These are phyloP conservation scores for Ferrisia virgata DNA, from an alignment of 2,888 invertebrate genomes.

Conservation along the genomic window DNA sequence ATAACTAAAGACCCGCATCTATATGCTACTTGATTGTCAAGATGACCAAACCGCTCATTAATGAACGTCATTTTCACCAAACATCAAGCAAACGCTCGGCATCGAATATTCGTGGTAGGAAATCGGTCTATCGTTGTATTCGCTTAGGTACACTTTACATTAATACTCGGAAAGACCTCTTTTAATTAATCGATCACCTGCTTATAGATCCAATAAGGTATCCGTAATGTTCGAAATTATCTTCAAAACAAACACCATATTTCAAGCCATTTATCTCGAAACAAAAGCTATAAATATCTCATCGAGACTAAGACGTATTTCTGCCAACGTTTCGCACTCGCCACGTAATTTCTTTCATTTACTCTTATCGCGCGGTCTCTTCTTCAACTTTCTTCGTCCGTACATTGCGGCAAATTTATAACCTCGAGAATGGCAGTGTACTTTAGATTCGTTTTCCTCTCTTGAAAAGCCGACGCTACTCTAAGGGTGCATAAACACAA, in stretches of 20 bases:
- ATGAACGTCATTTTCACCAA: slow-evolving; percentile 11
- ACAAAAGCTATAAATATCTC: not conserved
- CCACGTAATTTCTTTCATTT: no score
- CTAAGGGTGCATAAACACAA: not conserved
- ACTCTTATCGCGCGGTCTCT: not conserved
- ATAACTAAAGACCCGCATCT: slow-evolving; percentile 12
- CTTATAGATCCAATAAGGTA: not conserved
- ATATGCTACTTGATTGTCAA: not conserved
- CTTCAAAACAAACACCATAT: not conserved
- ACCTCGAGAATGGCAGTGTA: not conserved
- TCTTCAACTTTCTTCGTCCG: no score
- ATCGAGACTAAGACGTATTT: not conserved
- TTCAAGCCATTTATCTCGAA: not conserved
- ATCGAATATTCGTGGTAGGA: not conserved
- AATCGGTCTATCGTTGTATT: not conserved
- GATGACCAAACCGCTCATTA: slow-evolving; percentile 30
- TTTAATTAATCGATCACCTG: not conserved
- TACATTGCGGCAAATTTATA: not conserved
- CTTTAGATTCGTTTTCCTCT: not conserved
- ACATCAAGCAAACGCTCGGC: not conserved
- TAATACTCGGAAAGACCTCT: no score
- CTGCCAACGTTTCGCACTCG: not conserved
- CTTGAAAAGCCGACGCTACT: not conserved
- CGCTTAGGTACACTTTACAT: not conserved
- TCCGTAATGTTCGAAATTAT: not conserved